These are phyloP conservation scores for Coptodon rendalli DNA, from an alignment of 2,113 vertebrate genomes.

Conservation along the genomic window DNA sequence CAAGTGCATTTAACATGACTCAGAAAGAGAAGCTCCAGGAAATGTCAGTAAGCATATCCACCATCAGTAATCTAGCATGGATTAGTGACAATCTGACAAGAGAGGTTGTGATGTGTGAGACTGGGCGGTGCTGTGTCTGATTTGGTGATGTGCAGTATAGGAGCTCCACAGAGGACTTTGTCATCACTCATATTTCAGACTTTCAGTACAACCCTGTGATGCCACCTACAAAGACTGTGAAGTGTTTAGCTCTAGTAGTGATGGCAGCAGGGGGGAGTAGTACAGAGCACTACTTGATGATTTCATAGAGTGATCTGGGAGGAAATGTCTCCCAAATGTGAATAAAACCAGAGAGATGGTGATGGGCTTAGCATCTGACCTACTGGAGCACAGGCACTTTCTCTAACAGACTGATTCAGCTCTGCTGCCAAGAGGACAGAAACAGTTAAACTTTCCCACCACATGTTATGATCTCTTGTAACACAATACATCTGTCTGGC, in stretches of 20 bases:
- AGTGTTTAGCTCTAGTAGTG: not conserved
- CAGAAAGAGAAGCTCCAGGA: not conserved
- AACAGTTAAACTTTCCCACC: not conserved
- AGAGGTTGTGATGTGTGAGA: not conserved
- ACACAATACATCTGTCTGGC: not conserved
- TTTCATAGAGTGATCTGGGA: not conserved
- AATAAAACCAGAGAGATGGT: not conserved
- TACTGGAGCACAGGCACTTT: not conserved
- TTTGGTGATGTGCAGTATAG: not conserved
- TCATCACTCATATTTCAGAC: not conserved
- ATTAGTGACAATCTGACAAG: not conserved
- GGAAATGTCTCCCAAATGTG: not conserved
- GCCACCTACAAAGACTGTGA: not conserved
- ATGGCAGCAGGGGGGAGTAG: not conserved
- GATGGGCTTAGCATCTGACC: accelerated
- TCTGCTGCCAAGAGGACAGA: not conserved
- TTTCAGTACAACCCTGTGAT: not conserved
- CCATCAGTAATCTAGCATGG: not conserved
- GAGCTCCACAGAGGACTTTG: not conserved
- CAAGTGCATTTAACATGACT: not conserved
- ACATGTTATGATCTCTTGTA: not conserved
- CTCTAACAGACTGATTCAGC: not conserved
- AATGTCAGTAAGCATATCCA: not conserved
- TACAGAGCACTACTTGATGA: not conserved
- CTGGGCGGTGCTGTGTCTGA: not conserved